Base-by-base conservation (phyloP, 1,140 invertebrate genomes). In the Octopus bimaculoides region DNA sequence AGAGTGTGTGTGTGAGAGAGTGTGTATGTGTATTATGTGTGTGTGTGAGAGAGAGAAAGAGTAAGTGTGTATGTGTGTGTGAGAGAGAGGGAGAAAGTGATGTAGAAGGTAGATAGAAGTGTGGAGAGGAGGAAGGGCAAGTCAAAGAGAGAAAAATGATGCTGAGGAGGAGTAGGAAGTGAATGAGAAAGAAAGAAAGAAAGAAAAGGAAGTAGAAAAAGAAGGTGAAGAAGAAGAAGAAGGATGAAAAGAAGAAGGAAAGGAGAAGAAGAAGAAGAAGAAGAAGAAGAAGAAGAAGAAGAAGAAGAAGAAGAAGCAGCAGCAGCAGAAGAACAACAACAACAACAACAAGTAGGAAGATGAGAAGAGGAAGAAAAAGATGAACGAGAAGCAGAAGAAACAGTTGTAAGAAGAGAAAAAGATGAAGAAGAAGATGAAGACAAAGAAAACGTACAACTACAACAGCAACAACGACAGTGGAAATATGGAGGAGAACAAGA, bases 261-360 rank as follows among this genome's bases (percentile, higher is more conserved):
- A 55, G 54, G 53, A 55, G 54, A 77, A 79, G 75, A 78, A 78
- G 54, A 54, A 80, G 75, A 56, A 55, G 5, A 54, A 78, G 75
- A 55, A 69, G 54, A 54, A 80, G 75, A 55, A 69, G 75, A 41
- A 5, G 54, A 1, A 55, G 75, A 1, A 78, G 54, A 2, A 55
- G 75, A 2, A 78, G 56, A 69, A 76, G 55, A 5, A 56, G 54
- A 4, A 79, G 75, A 4, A 78, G 54, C 17, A 80, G 75, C 26
- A 55, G 54, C 2, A 78, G 75, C 3, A 69, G 54, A 54, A 80
- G 75, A 55, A 5, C 4, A 41, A 78, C 20, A 80, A 69, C 3
- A 54, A 80, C 4, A 55, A 5, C 4, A 41, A 78, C 20, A 80
- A 76, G 55, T n/a, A 56, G 54, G 61, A 71, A 55, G 41, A 52